A percentile compares a stretch with the other conserved stretches of the same genome.
Conservation (phyloP, 2,888 invertebrate species). For the Synanthedon andrenaeformis region DNA sequence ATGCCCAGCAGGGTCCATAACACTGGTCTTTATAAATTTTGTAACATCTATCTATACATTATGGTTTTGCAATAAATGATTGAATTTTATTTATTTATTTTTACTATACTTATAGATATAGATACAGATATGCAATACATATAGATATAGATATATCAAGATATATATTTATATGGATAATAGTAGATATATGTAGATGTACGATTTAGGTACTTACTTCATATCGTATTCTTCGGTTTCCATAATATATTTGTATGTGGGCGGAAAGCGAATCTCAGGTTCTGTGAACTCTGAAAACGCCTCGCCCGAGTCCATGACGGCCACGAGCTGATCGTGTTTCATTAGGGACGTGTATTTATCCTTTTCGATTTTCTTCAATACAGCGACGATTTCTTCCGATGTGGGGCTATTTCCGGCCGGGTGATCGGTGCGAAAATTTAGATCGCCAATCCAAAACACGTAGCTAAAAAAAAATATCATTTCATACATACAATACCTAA, state of each 20-base stretch:
- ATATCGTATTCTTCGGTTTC: slow-evolving; percentile 82
- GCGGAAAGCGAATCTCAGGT: slow-evolving; percentile 80
- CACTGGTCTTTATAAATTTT: too few species aligned
- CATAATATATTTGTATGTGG: slow-evolving; percentile 88
- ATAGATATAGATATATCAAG: too few species aligned
- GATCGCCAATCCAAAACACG: slow-evolving; percentile 92
- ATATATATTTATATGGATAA: too few species aligned
- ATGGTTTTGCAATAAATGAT: too few species aligned
- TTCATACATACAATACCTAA: background rate
- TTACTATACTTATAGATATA: too few species aligned
- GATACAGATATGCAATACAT: too few species aligned
- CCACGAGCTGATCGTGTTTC: slow-evolving; percentile 80
- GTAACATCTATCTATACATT: too few species aligned
- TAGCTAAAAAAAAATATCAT: slow-evolving; percentile 71
- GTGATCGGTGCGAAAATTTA: slow-evolving; percentile 85
- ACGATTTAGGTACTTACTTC: slow-evolving; percentile 73
- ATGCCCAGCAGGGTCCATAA: too few species aligned
- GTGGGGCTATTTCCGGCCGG: slow-evolving; percentile 72
- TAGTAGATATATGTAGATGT: too few species aligned
- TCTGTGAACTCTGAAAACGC: slow-evolving; percentile 89
- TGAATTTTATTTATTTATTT: too few species aligned
- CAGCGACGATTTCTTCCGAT: slow-evolving; percentile 75
- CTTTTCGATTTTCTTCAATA: slow-evolving; percentile 73
- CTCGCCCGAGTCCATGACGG: slow-evolving; percentile 77
- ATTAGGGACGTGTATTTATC: slow-evolving; percentile 76